Evolutionary conservation across 1,140 invertebrate species (phyloP).

Genomic region (Ditylenchus dipsaci): DNA sequence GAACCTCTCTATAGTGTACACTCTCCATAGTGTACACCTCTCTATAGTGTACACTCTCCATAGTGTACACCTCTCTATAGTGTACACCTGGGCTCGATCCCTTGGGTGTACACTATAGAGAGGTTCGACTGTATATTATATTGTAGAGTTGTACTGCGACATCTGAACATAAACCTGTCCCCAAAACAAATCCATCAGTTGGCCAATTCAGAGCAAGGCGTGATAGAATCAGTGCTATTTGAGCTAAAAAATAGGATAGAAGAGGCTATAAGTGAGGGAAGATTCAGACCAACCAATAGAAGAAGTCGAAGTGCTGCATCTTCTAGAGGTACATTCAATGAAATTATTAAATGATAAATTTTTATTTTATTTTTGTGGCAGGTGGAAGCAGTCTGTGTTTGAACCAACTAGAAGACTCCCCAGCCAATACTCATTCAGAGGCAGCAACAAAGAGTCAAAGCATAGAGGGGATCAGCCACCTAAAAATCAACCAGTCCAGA

Average conservation of each 20-base stretch:
- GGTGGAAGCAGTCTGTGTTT: neutral
- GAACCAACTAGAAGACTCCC: neutral
- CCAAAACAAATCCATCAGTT: constrained; percentile 8
- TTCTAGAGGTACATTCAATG: constrained; percentile 2
- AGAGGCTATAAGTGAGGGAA: constrained; percentile 5
- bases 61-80: no score
- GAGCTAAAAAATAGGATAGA: constrained; percentile 18
- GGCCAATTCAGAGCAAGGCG: constrained; percentile 13
- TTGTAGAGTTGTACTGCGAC: constrained; percentile 16
- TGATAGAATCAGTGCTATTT: constrained; percentile 11
- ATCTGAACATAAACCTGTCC: constrained; percentile 5
- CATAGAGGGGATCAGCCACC: neutral
- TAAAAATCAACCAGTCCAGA: neutral
- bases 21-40: no score
- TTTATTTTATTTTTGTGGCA: no score
- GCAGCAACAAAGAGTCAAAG: neutral
- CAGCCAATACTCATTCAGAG: no score
- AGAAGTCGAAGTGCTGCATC: constrained; percentile 10
- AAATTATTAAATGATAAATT: no score
- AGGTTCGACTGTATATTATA: no score
- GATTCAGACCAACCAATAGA: constrained; percentile 14
- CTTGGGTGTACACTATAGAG: no score
- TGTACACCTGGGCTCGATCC: no score
- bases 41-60: no score
- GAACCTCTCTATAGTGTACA: no score